Base-by-base conservation (phyloP, 2,113 vertebrate species). In the Sinocyclocheilus anophthalmus region DNA sequence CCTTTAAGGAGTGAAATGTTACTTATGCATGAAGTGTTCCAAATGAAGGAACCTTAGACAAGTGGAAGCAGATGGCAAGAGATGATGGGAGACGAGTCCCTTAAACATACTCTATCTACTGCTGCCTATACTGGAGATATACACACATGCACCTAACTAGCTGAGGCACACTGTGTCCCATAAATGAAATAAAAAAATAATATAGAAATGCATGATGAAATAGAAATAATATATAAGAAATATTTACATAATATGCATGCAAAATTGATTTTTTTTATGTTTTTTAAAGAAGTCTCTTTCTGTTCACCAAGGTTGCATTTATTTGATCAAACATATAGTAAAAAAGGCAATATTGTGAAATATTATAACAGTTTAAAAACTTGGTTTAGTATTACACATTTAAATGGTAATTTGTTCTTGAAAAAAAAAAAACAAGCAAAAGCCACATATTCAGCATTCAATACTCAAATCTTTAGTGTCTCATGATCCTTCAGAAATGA, bases 21-120 rank as follows among this genome's bases (percentile, higher is more conserved):
- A 92, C 93, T 93, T 92, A 93, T 93, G 93, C 90, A 85, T 94
- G 91, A 94, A 94, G 92, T 93, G 93, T 94, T 94, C 93, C 94
- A 92, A 93, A 95, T 95, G 95, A 95, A 92, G 90, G 92, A 86
- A 91, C 89, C 87, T 88, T 89, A 92, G 91, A 90, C 91, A 94
- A 95, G 94, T 95, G 93, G 93, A 95, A 95, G 93, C 95, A 95
- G 93, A 95, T 95, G 95, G 94, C 81, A 88, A 86, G 89, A 91
- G 89, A 94, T 94, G 92, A 92, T 88, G 89, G 93, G 89, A 92
- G 92, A 94, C 92, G 92, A 93, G 92, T 93, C 91, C 90, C 92
- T 94, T 92, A 84, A 72, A 84, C 24, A 69, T 94, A 93, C 93
- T 90, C 90, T 90, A 87, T 89, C 90, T 91, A 61, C 22, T 26